phyloP scores from a whole-genome alignment of 2,113 vertebrate species.

The Prunella himalayana region DNA sequence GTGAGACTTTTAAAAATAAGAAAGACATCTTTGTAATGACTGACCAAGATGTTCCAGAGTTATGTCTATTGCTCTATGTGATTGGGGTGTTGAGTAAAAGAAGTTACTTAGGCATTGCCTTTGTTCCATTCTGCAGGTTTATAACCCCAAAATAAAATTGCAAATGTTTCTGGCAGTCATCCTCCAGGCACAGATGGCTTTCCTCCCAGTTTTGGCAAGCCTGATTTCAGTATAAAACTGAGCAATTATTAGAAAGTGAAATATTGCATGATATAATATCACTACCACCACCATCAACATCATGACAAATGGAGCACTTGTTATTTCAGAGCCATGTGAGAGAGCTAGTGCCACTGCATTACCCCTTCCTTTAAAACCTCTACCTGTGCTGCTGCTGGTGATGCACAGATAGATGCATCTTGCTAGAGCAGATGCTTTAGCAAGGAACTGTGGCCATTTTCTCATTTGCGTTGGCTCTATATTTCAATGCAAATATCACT shows the following conservation, averaged over 20 bases:
- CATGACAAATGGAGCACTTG: constrained; percentile 2
- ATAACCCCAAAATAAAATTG: constrained; percentile 47
- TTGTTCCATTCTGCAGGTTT: constrained; percentile 48
- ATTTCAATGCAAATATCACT: constrained; percentile 59
- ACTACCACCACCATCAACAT: constrained; percentile 3
- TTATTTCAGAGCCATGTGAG: not conserved
- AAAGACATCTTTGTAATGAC: constrained; percentile 30
- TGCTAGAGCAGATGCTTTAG: constrained; percentile 57
- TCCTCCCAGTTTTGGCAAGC: constrained; percentile 53
- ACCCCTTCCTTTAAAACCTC: constrained; percentile 22
- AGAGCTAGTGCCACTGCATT: constrained; percentile 19
- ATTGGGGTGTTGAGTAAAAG: not conserved
- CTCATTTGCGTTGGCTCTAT: constrained; percentile 49
- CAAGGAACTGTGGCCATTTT: constrained; percentile 46
- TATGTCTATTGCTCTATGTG: not conserved
- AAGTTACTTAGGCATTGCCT: constrained; percentile 18
- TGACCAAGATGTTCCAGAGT: not conserved
- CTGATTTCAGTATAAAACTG: constrained; percentile 51
- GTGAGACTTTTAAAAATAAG: constrained; percentile 40
- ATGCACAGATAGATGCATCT: not conserved
- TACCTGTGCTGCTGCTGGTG: constrained; percentile 24
- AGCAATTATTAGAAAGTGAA: constrained; percentile 66
- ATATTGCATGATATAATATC: constrained; percentile 41
- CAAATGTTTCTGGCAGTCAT: constrained; percentile 48
- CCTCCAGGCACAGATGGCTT: constrained; percentile 39